Evolutionary conservation across 2,888 invertebrate species (phyloP), one percentile per base, ranked within the genome.

Genomic region (Drosophila melanosoma): DNA sequence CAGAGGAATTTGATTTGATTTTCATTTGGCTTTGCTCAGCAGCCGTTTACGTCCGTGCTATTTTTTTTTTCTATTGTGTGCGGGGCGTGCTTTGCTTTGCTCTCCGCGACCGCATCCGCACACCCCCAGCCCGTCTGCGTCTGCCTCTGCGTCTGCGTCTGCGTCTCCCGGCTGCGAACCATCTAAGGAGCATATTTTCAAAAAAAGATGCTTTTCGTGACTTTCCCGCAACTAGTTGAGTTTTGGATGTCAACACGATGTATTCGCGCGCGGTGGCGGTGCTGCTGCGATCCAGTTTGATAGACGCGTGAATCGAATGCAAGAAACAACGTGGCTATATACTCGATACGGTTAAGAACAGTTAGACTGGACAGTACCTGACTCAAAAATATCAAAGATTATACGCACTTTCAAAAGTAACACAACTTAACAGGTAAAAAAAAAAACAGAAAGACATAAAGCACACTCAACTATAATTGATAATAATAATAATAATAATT

Each of bases 161-260:
- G 45, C 63, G 63, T 60, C 67, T 57, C 20, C 69, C 70, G 71
- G 69, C 82, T 72, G 69, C 78, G 90, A 87, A 90, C 92, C 92
- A 92, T 93, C 93, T 93, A 93, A 91, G 92, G 93, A 91, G 91
- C 92, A 93, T 92, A 93, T 92, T 91, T 91, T 89, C 54, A 79
- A 74, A 82, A 88, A 71, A 56, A 56, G 74, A 83, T 86, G 85
- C 87, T 83, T 87, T 87, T 81, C 81, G 83, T 88, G 87, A 84
- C 85, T 91, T 91, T 92, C 82, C 75, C 82, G 74, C 81, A 82
- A 86, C 87, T 91, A 93, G 93, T 93, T 92, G 91, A 92, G 92
- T 92, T 93, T 93, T 92, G 91, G 92, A 91, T 92, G 92, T 92
- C 93, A 91, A 87, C 89, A 91, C 88, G 92, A 86, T 82, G 88